Conservation (phyloP, 2,113 vertebrate species). For the Synchiropus splendidus region DNA sequence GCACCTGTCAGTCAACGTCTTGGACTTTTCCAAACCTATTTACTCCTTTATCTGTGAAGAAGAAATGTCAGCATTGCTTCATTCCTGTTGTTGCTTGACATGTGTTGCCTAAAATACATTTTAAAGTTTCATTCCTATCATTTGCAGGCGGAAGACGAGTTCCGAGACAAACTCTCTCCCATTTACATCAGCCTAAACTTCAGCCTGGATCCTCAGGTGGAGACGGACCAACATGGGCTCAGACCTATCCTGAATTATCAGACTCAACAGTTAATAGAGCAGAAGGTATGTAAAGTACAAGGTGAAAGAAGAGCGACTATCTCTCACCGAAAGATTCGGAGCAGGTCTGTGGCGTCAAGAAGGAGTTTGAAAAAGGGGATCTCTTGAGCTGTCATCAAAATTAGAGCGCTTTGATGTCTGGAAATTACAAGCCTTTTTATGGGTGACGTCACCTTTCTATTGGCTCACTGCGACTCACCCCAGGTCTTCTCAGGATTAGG, state of each 20-base stretch:
- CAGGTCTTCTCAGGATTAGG: too few species aligned
- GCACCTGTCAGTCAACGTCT: conserved; percentile 15
- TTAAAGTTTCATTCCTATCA: conserved; percentile 10
- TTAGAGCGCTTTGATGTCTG: too few species aligned
- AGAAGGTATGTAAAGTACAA: conserved; percentile 81
- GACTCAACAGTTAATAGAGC: conserved; percentile 71
- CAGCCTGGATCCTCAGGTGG: conserved; percentile 71
- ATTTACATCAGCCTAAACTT: conserved; percentile 81
- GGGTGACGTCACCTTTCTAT: too few species aligned
- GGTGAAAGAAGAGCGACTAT: too few species aligned
- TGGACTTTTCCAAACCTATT: not conserved
- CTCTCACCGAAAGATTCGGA: too few species aligned
- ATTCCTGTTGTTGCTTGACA: too few species aligned
- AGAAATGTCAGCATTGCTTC: too few species aligned
- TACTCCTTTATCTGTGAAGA: conserved; percentile 4
- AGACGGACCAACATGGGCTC: conserved; percentile 66
- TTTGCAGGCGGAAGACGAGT: conserved; percentile 77
- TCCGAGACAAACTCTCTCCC: conserved; percentile 85
- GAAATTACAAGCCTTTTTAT: too few species aligned
- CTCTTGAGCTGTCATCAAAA: too few species aligned
- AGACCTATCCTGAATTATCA: conserved; percentile 75
- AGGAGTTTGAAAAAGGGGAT: too few species aligned
- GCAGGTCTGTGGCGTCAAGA: too few species aligned
- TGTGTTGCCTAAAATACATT: not conserved
- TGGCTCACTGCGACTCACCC: too few species aligned